Conservation (phyloP, 2,113 vertebrate species). For the Rissa tridactyla region DNA sequence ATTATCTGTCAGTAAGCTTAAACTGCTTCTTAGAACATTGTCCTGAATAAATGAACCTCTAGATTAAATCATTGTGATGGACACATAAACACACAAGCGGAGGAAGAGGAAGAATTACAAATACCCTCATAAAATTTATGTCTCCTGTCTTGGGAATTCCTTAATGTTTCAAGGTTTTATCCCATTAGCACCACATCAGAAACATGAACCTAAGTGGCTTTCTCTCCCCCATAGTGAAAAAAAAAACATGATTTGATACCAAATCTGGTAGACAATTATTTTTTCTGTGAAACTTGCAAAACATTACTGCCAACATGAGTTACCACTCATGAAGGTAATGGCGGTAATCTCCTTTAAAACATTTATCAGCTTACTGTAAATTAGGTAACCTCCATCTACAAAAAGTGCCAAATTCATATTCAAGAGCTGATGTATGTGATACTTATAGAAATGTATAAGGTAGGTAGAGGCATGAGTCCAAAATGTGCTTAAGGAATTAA, state of each 20-base stretch:
- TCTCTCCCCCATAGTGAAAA: neutral
- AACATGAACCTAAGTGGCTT: neutral
- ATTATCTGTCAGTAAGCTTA: neutral
- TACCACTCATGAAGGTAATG: neutral
- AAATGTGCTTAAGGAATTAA: neutral
- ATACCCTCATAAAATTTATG: neutral
- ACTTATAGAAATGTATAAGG: neutral
- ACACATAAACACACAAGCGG: neutral
- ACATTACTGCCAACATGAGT: neutral
- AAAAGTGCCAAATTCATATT: neutral
- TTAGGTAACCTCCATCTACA: neutral
- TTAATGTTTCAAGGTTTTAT: neutral
- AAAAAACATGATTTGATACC: neutral
- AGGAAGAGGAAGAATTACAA: neutral
- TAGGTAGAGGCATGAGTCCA: neutral
- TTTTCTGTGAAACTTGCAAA: neutral
- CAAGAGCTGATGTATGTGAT: neutral
- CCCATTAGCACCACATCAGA: neutral
- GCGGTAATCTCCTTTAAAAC: neutral
- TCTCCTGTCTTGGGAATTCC: neutral
- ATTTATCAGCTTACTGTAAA: neutral
- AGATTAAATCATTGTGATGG: neutral
- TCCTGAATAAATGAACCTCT: neutral
- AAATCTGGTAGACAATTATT: neutral
- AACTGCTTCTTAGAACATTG: neutral